phyloP scores from a whole-genome alignment of 2,888 invertebrate genomes.

The Scaptomyza flava region DNA sequence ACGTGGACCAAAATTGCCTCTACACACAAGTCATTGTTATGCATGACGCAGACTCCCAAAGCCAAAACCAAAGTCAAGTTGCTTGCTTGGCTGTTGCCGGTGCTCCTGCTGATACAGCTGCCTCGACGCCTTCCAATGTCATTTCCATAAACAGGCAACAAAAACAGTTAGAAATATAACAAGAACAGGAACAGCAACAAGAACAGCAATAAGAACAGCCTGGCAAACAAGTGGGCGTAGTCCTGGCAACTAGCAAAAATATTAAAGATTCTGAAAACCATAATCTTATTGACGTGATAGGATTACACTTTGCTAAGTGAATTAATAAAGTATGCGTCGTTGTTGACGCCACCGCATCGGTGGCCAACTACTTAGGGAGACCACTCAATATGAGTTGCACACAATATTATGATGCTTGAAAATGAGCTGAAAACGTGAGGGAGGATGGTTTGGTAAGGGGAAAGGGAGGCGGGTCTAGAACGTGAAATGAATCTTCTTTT shows the following conservation, averaged over 20 bases:
- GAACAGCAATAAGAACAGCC: slow-evolving; percentile 16
- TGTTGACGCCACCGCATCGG: slow-evolving; percentile 31
- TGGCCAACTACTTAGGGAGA: slow-evolving; percentile 75
- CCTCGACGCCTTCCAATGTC: slow-evolving; percentile 36
- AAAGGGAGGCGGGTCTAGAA: slow-evolving; percentile 15
- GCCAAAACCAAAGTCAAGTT: slow-evolving; percentile 49
- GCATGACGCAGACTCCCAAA: slow-evolving; percentile 71
- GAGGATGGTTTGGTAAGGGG: not conserved
- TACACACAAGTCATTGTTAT: slow-evolving; percentile 72
- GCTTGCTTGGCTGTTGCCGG: slow-evolving; percentile 27
- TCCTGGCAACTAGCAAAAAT: slow-evolving; percentile 59
- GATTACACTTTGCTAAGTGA: slow-evolving; percentile 81
- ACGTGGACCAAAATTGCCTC: slow-evolving; percentile 28
- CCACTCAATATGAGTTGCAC: slow-evolving; percentile 77
- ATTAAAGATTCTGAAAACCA: slow-evolving; percentile 81
- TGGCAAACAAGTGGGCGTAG: slow-evolving; percentile 10
- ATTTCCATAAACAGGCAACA: slow-evolving; percentile 72
- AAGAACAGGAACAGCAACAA: slow-evolving; percentile 17
- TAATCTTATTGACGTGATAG: slow-evolving; percentile 81
- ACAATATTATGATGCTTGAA: slow-evolving; percentile 71
- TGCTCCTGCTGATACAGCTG: slow-evolving; percentile 4
- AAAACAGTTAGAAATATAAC: slow-evolving; percentile 12
- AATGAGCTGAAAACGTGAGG: slow-evolving; percentile 40
- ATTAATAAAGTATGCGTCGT: slow-evolving; percentile 75
- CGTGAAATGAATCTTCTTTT: slow-evolving; percentile 64